Percentiles rank a stretch among this genome's conserved stretches.
These are phyloP conservation scores for Glyphotaelius pellucidus DNA, from an alignment of 2,888 invertebrate genomes.

Conservation along the genomic window DNA sequence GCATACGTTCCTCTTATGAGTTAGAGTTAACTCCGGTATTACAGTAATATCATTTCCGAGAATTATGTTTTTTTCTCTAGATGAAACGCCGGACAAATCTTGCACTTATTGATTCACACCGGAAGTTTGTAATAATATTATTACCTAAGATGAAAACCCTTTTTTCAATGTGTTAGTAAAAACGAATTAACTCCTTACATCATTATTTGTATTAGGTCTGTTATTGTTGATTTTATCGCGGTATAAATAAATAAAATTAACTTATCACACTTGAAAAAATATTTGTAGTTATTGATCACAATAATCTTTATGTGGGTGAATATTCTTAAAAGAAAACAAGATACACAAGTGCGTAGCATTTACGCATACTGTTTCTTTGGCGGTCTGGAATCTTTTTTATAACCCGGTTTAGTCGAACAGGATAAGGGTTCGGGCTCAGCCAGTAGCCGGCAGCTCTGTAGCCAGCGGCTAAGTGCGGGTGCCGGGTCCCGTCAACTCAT, in stretches of 20 bases:
- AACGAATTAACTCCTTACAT: too few species aligned
- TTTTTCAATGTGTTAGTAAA: too few species aligned
- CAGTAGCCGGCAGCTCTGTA: not conserved
- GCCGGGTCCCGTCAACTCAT: slow-evolving; percentile 47
- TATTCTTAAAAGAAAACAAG: not conserved
- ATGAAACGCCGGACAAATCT: not conserved
- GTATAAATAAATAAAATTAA: too few species aligned
- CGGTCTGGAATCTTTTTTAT: not conserved
- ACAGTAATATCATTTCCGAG: not conserved
- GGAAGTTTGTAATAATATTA: not conserved
- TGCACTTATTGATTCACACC: not conserved
- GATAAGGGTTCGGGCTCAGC: not conserved
- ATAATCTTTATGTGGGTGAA: not conserved
- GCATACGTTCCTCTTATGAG: too few species aligned
- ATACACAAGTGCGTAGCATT: too few species aligned
- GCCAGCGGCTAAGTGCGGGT: slow-evolving; percentile 4
- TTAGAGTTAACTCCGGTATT: too few species aligned
- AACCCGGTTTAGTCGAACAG: not conserved
- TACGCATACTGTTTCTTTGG: not conserved
- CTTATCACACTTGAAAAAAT: too few species aligned
- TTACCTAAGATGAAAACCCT: too few species aligned
- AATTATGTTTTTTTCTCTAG: not conserved
- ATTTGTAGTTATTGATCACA: not conserved
- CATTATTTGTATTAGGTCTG: too few species aligned
- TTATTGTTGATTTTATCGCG: too few species aligned